Evolutionary conservation across 2,888 invertebrate species (phyloP).

Genomic region (Ypsolopha scabrella): DNA sequence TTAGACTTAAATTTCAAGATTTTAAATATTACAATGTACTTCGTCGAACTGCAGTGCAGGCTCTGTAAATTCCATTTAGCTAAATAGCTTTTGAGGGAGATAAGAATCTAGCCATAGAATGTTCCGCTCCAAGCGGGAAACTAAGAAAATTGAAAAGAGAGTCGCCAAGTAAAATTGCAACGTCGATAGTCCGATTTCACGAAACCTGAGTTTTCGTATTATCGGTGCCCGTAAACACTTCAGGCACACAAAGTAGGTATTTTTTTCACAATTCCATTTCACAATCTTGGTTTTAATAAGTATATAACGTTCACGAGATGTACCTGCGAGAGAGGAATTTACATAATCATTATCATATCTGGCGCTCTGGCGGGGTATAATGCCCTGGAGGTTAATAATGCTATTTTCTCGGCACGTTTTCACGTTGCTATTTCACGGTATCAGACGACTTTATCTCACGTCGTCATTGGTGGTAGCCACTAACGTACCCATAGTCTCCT

Average conservation of each 20-base stretch:
- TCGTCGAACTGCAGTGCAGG: constrained; percentile 68
- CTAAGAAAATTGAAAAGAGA: constrained; percentile 70
- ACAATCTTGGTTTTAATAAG: constrained; percentile 69
- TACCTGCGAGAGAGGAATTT: constrained; percentile 67
- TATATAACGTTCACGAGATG: constrained; percentile 65
- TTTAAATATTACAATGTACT: constrained; percentile 69
- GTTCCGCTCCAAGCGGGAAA: constrained; percentile 58
- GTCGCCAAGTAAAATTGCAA: constrained; percentile 59
- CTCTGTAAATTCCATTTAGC: constrained; percentile 70
- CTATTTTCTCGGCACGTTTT: constrained; percentile 70
- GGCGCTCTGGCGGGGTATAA: constrained; percentile 68
- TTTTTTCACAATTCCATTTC: constrained; percentile 38
- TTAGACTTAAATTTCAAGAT: constrained; percentile 63
- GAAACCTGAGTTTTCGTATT: constrained; percentile 59
- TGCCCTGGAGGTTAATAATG: constrained; percentile 70
- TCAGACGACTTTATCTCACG: constrained; percentile 63
- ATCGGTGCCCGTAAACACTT: constrained; percentile 53
- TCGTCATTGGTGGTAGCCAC: constrained; percentile 66
- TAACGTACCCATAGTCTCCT: constrained; percentile 37
- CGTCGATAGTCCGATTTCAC: constrained; percentile 60
- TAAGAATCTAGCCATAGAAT: constrained; percentile 69
- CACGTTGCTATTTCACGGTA: constrained; percentile 67
- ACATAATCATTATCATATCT: constrained; percentile 72
- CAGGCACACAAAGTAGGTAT: constrained; percentile 3
- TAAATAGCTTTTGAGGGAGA: constrained; percentile 68